Percentiles rank a stretch among this genome's conserved stretches.
These are phyloP conservation scores for Agrotis ipsilon DNA, from an alignment of 2,888 invertebrate species.

Conservation along the genomic window DNA sequence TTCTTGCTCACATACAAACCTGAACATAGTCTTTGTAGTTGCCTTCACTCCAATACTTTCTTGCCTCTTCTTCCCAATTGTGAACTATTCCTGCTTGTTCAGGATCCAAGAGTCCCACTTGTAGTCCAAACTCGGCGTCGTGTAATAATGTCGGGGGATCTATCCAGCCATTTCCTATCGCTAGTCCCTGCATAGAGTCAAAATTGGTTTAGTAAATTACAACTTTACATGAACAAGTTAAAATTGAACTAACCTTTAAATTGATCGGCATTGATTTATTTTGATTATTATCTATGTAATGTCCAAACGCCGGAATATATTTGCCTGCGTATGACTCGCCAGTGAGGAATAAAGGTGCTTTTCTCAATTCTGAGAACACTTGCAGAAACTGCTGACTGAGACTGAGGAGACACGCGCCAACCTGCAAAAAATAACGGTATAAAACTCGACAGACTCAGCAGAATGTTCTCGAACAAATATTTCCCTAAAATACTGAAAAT, in stretches of 20 bases:
- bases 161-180: slow-evolving; percentile 58
- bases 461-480: slow-evolving; percentile 78
- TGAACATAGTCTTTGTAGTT: background rate
- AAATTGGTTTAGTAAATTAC: background rate
- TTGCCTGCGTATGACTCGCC: slow-evolving; percentile 92
- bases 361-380: slow-evolving; percentile 82
- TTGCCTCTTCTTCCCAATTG: slow-evolving; percentile 31
- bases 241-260: slow-evolving; percentile 52
- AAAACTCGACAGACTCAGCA: slow-evolving; percentile 78
- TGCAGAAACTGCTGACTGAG: slow-evolving; percentile 26
- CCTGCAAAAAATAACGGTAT: background rate
- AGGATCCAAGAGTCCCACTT: slow-evolving; percentile 49
- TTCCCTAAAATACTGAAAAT: background rate
- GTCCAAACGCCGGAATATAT: slow-evolving; percentile 78
- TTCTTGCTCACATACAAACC: slow-evolving; percentile 14
- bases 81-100: slow-evolving; percentile 41
- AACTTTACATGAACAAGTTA: background rate
- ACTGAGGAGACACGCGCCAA: slow-evolving; percentile 63
- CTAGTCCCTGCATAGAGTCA: slow-evolving; percentile 45
- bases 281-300: slow-evolving; percentile 59
- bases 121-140: slow-evolving; percentile 47
- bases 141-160: slow-evolving; percentile 57
- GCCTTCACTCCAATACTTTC: slow-evolving; percentile 37
- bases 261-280: slow-evolving; percentile 67
- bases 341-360: slow-evolving; percentile 79